Conservation (phyloP, 2,888 invertebrate species). For the Hemaris fuciformis region DNA sequence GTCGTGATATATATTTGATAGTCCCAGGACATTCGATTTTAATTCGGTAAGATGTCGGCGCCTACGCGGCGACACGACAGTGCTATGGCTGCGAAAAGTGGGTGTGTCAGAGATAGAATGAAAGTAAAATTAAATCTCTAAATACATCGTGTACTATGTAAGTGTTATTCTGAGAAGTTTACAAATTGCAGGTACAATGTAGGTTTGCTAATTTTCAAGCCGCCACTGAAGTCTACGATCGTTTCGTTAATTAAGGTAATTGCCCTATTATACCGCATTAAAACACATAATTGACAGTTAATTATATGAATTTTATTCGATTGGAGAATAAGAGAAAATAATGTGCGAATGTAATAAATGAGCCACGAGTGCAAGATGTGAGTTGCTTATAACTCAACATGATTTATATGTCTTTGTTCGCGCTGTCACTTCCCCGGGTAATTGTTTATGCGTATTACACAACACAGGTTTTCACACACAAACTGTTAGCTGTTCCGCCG, state of each 20-base stretch:
- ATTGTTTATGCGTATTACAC: constrained; percentile 1
- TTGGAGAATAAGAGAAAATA: background rate
- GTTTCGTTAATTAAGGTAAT: no score
- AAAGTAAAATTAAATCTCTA: constrained; percentile 2
- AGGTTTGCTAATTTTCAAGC: background rate
- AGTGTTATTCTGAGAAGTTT: background rate
- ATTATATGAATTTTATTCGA: background rate
- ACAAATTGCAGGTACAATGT: background rate
- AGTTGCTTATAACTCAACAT: background rate
- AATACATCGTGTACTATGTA: background rate
- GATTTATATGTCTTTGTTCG: constrained; percentile 12
- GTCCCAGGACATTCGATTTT: background rate
- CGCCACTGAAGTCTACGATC: background rate
- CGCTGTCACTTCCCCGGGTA: constrained; percentile 16
- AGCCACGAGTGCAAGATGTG: background rate
- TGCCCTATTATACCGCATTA: no score
- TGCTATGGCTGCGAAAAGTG: background rate
- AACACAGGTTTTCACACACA: background rate
- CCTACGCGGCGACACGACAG: background rate
- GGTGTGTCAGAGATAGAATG: constrained; percentile 9
- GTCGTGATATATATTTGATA: background rate
- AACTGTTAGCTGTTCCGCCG: constrained; percentile 16
- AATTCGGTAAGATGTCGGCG: background rate
- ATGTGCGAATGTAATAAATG: background rate
- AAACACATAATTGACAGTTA: no score